Evolutionary conservation across 1,140 invertebrate species (phyloP).

Genomic region (Manduca sexta): DNA sequence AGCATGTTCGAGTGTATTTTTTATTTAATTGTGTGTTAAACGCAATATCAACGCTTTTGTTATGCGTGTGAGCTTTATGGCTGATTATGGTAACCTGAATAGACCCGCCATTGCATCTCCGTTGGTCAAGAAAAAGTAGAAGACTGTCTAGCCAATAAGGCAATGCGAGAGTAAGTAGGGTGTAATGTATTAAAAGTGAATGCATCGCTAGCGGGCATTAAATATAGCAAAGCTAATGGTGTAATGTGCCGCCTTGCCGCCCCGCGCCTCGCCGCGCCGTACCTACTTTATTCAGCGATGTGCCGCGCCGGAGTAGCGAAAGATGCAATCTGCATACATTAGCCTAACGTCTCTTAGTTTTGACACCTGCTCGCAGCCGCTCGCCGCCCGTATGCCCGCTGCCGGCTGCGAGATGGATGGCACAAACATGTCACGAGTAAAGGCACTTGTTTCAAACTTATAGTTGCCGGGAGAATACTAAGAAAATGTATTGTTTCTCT

Average conservation of each 20-base stretch:
- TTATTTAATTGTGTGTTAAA: background rate
- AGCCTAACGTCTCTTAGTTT: slow-evolving; percentile 65
- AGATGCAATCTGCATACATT: slow-evolving; percentile 70
- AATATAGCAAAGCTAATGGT: slow-evolving; percentile 36
- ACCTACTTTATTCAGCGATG: background rate
- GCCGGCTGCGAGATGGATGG: slow-evolving; percentile 44
- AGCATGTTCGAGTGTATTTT: background rate
- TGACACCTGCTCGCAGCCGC: slow-evolving; percentile 58
- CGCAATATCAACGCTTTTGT: too few relatives aligned
- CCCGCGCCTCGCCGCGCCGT: slow-evolving; percentile 3
- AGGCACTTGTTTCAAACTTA: slow-evolving; percentile 39
- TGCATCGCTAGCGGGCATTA: slow-evolving; percentile 17
- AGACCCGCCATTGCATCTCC: too few relatives aligned
- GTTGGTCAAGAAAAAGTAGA: too few relatives aligned
- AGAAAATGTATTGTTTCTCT: slow-evolving; percentile 23
- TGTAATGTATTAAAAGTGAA: slow-evolving; percentile 2
- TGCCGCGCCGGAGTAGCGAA: slow-evolving; percentile 28
- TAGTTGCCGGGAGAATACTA: slow-evolving; percentile 5
- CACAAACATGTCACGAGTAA: slow-evolving; percentile 59
- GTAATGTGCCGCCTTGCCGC: slow-evolving; percentile 23
- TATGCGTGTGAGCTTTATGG: too few relatives aligned
- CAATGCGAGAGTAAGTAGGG: too few relatives aligned
- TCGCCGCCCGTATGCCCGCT: slow-evolving; percentile 3
- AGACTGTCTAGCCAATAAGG: too few relatives aligned
- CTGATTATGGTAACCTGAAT: too few relatives aligned